These are phyloP conservation scores for Pheucticus melanocephalus DNA, from an alignment of 2,113 vertebrate genomes.

Conservation along the genomic window DNA sequence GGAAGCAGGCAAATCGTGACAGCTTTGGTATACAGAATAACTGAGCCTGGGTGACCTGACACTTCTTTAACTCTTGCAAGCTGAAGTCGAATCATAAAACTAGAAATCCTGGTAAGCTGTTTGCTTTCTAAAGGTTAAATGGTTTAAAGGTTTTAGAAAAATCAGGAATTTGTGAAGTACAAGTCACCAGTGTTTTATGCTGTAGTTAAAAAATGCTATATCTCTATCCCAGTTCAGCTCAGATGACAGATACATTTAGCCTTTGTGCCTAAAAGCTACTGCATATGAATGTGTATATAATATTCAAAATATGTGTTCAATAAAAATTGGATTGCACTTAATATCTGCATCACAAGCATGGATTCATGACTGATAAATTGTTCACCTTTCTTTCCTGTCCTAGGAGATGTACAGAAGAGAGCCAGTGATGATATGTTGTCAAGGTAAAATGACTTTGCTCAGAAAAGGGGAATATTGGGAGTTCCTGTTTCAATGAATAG, in stretches of 20 bases:
- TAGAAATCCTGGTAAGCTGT: background rate
- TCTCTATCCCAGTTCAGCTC: background rate
- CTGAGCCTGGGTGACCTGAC: background rate
- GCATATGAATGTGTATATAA: background rate
- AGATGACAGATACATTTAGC: background rate
- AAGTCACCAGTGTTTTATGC: background rate
- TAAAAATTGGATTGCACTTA: conserved; percentile 28
- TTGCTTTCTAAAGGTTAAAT: background rate
- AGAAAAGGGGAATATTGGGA: background rate
- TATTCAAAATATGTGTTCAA: background rate
- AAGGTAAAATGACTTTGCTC: conserved; percentile 51
- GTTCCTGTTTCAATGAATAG: conserved; percentile 43
- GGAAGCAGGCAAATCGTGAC: background rate
- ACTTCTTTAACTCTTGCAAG: background rate
- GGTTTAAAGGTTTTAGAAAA: background rate
- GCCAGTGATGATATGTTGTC: conserved; percentile 18
- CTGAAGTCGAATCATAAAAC: background rate
- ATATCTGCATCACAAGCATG: conserved; percentile 25
- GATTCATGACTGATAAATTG: conserved; percentile 16
- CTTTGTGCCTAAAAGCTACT: conserved; percentile 4
- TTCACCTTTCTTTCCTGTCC: conserved; percentile 38
- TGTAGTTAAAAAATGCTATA: background rate
- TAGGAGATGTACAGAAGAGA: background rate
- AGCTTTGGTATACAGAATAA: background rate
- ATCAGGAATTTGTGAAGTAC: background rate